Conservation (phyloP, 2,888 invertebrate species). For the Sesia bembeciformis region DNA sequence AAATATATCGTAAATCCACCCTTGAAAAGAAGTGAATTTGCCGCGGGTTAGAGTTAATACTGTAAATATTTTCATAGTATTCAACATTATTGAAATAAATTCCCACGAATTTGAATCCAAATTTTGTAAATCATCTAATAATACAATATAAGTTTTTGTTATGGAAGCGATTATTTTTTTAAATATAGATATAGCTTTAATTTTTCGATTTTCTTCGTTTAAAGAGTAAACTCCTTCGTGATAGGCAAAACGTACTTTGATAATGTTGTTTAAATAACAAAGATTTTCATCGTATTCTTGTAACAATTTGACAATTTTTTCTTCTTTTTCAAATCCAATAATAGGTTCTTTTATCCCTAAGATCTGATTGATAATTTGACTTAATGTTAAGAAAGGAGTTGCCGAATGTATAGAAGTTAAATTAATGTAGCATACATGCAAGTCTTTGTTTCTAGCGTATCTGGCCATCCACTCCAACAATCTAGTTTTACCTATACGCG, state of each 20-base stretch:
- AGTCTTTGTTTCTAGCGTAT: slow-evolving; percentile 30
- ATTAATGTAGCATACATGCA: slow-evolving; percentile 31
- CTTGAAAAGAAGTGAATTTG: slow-evolving; percentile 45
- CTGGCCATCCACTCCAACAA: slow-evolving; percentile 68
- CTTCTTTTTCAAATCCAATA: slow-evolving; percentile 51
- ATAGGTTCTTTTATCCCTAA: slow-evolving; percentile 46
- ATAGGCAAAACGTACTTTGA: slow-evolving; percentile 69
- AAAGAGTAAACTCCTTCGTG: slow-evolving; percentile 46
- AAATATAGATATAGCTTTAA: slow-evolving; percentile 52
- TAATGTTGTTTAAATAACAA: slow-evolving; percentile 69
- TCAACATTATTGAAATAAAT: slow-evolving; percentile 45
- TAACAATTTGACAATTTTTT: slow-evolving; percentile 44
- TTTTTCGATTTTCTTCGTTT: slow-evolving; percentile 41
- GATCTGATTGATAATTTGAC: slow-evolving; percentile 57
- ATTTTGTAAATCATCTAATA: slow-evolving; percentile 67
- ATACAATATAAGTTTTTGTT: slow-evolving; percentile 37
- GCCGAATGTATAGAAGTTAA: slow-evolving; percentile 58
- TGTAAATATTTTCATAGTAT: slow-evolving; percentile 40
- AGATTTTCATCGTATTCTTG: slow-evolving; percentile 48
- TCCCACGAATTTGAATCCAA: slow-evolving; percentile 62
- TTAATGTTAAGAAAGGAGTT: slow-evolving; percentile 51
- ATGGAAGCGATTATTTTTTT: slow-evolving; percentile 41
- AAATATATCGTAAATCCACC: slow-evolving; percentile 58
- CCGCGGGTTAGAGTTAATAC: slow-evolving; percentile 47
- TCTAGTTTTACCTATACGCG: slow-evolving; percentile 74